Evolutionary conservation across 2,113 vertebrate genomes (phyloP).

Genomic region (Lipophrys pholis): DNA sequence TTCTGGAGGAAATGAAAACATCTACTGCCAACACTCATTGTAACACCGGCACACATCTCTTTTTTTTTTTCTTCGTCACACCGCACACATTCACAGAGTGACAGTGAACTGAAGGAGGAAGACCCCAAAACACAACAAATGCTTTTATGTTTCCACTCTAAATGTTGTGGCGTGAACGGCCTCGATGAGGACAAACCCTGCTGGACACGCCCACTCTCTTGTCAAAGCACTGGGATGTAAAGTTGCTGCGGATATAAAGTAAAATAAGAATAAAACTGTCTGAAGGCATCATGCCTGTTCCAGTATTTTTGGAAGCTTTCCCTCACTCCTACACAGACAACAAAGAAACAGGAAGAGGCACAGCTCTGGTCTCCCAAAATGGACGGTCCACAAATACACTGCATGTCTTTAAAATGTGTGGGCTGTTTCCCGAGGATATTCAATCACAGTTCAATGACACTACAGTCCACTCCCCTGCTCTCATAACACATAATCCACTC

Average conservation of each 20-base stretch:
- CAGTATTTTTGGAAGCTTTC: slow-evolving; percentile 38
- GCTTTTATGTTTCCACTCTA: too few species aligned
- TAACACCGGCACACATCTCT: background rate
- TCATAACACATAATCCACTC: slow-evolving; percentile 63
- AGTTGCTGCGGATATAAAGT: too few species aligned
- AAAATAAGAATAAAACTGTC: slow-evolving; percentile 2
- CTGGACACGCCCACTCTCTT: too few species aligned
- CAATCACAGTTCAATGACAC: slow-evolving; percentile 64
- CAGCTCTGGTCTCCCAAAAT: slow-evolving; percentile 16
- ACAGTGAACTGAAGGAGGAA: too few species aligned
- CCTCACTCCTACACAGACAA: slow-evolving; percentile 50
- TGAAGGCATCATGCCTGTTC: background rate
- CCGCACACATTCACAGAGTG: too few species aligned
- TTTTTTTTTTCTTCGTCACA: background rate
- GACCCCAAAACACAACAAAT: background rate
- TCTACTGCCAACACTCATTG: background rate
- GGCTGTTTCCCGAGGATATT: slow-evolving; percentile 54
- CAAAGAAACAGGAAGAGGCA: slow-evolving; percentile 43
- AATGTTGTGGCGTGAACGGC: too few species aligned
- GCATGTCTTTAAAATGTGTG: slow-evolving; percentile 27
- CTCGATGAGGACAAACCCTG: too few species aligned
- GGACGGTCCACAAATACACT: slow-evolving; percentile 12
- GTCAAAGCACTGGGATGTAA: too few species aligned
- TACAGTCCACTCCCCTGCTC: slow-evolving; percentile 46
- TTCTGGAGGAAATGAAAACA: background rate